These are phyloP conservation scores for Rhipidura dahli DNA, from an alignment of 2,113 vertebrate species.

Conservation along the genomic window DNA sequence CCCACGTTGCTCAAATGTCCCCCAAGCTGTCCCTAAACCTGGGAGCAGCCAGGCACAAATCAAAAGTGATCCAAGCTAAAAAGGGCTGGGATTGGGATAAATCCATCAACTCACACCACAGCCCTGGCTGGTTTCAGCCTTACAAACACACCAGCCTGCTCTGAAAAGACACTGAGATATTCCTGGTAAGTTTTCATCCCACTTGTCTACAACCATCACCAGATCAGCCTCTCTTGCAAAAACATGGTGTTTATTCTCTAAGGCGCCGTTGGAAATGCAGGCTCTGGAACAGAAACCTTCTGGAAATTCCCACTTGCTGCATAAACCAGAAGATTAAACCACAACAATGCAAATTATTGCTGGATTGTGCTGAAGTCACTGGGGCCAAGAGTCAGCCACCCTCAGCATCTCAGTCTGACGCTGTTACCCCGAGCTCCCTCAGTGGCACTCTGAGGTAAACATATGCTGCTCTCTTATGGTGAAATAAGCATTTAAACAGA, in stretches of 20 bases:
- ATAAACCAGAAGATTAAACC: background rate
- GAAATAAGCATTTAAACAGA: background rate
- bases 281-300: background rate
- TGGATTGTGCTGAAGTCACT: background rate
- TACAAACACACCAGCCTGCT: background rate
- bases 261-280: rapidly evolving
- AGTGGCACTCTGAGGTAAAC: rapidly evolving
- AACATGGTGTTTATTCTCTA: rapidly evolving
- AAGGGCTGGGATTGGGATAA: background rate
- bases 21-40: rapidly evolving
- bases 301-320: background rate
- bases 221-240: too few species aligned
- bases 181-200: background rate
- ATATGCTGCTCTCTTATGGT: background rate
- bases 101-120: rapidly evolving
- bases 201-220: background rate
- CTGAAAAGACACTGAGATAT: background rate
- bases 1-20: rapidly evolving
- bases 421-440: background rate
- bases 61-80: background rate
- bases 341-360: rapidly evolving
- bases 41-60: background rate
- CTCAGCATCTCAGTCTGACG: background rate
- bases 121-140: rapidly evolving
- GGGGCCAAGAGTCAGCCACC: background rate